phyloP scores from a whole-genome alignment of 2,113 vertebrate genomes.

The Diadophis punctatus region DNA sequence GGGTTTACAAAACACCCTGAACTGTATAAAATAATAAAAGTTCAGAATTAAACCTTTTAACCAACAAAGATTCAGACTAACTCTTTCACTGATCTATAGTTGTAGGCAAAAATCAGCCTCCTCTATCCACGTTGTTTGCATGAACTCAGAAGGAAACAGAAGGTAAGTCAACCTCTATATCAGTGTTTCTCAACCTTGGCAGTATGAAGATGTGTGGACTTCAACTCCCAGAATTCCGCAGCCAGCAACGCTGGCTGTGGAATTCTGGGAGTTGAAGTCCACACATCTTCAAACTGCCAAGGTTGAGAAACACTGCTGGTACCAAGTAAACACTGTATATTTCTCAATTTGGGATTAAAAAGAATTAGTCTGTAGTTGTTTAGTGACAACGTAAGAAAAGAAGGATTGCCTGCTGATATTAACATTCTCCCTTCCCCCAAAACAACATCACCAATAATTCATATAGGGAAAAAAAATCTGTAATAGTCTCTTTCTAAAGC shows the following conservation, averaged over 20 bases:
- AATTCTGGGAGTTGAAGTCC: no score
- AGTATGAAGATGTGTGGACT: no score
- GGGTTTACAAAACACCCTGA: neutral
- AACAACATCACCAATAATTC: conserved; percentile 1
- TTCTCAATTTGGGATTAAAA: neutral
- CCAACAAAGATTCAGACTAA: neutral
- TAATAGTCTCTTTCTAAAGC: neutral
- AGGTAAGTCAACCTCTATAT: neutral
- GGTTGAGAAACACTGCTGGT: neutral
- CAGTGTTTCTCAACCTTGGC: no score
- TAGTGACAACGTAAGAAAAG: conserved; percentile 34
- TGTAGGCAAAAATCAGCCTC: neutral
- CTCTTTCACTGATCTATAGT: neutral
- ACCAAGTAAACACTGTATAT: conserved; percentile 3
- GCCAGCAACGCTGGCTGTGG: no score
- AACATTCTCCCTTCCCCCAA: neutral
- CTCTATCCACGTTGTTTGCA: neutral
- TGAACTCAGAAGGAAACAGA: neutral
- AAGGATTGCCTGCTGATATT: conserved; percentile 22
- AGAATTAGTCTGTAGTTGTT: conserved; percentile 50
- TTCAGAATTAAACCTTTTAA: neutral
- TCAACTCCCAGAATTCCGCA: no score
- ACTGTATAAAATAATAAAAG: neutral
- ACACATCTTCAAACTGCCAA: no score
- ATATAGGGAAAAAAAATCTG: neutral